A percentile compares a stretch with the other conserved stretches of the same genome.
These are phyloP conservation scores for Ctena decussata DNA, from an alignment of 2,888 invertebrate genomes.

Conservation along the genomic window DNA sequence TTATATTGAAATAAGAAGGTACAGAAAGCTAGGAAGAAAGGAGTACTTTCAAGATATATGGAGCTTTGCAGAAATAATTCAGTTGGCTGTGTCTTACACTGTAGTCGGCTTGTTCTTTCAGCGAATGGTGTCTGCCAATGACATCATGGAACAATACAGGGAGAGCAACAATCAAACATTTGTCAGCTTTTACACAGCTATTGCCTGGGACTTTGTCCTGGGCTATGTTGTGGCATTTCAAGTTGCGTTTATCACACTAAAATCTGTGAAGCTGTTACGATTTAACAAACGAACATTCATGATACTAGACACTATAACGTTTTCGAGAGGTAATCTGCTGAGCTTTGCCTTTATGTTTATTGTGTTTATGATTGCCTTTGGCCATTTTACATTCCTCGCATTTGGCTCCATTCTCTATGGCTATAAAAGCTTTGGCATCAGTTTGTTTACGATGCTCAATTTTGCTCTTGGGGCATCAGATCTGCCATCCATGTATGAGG, in stretches of 20 bases:
- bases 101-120: slow-evolving; percentile 72
- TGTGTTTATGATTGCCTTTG: slow-evolving; percentile 65
- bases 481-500: slow-evolving; percentile 55
- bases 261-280: slow-evolving; percentile 70
- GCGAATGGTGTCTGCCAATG: slow-evolving; percentile 58
- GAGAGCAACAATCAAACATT: slow-evolving; percentile 43
- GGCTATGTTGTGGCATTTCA: slow-evolving; percentile 70
- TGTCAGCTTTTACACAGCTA: slow-evolving; percentile 73
- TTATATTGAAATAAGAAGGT: slow-evolving; percentile 66
- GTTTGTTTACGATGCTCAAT: slow-evolving; percentile 65
- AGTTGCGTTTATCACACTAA: slow-evolving; percentile 69
- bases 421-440: slow-evolving; percentile 51
- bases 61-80: slow-evolving; percentile 70
- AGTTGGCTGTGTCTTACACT: slow-evolving; percentile 65
- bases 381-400: slow-evolving; percentile 55
- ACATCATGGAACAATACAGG: slow-evolving; percentile 58
- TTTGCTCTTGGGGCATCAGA: slow-evolving; percentile 71
- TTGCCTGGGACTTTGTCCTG: slow-evolving; percentile 69
- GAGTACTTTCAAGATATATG: slow-evolving; percentile 71
- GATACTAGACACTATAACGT: slow-evolving; percentile 59
- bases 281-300: slow-evolving; percentile 71
- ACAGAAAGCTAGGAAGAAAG: slow-evolving; percentile 42
- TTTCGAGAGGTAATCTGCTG: slow-evolving; percentile 43
- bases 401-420: slow-evolving; percentile 64
- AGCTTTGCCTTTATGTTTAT: slow-evolving; percentile 59